These are phyloP conservation scores for Notechis scutatus DNA, from an alignment of 2,113 vertebrate genomes.

Conservation along the genomic window DNA sequence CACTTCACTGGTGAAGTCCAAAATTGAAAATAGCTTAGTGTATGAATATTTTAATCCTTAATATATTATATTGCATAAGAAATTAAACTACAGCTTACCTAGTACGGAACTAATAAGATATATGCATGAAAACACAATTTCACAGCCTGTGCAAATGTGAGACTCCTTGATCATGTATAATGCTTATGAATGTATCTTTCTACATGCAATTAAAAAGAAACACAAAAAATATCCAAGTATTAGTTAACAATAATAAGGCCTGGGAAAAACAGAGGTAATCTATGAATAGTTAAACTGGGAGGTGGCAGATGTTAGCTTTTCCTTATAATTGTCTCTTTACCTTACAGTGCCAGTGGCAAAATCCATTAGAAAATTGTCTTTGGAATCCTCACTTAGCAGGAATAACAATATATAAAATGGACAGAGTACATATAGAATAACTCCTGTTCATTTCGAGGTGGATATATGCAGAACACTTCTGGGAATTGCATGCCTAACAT, in stretches of 20 bases:
- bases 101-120: constrained; percentile 27
- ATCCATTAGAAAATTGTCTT: not conserved
- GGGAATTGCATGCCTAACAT: constrained; percentile 22
- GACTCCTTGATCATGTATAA: fast-evolving
- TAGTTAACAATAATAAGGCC: not conserved
- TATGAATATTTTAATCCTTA: constrained; percentile 15
- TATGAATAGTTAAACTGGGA: not conserved
- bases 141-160: constrained; percentile 14
- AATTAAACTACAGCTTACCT: constrained; percentile 2
- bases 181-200: not conserved
- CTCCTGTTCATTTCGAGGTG: not conserved
- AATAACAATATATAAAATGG: not conserved
- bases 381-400: not conserved
- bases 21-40: constrained; percentile 4
- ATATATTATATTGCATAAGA: not conserved
- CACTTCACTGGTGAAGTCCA: not conserved
- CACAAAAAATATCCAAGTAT: constrained; percentile 8
- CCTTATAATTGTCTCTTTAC: not conserved
- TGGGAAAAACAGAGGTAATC: not conserved
- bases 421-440: not conserved
- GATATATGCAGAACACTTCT: not conserved
- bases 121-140: constrained; percentile 6
- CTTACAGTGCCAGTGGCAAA: not conserved
- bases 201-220: not conserved
- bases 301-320: not conserved